Conservation (phyloP, 2,888 invertebrate species). For the Pachliopta kotzebuea region DNA sequence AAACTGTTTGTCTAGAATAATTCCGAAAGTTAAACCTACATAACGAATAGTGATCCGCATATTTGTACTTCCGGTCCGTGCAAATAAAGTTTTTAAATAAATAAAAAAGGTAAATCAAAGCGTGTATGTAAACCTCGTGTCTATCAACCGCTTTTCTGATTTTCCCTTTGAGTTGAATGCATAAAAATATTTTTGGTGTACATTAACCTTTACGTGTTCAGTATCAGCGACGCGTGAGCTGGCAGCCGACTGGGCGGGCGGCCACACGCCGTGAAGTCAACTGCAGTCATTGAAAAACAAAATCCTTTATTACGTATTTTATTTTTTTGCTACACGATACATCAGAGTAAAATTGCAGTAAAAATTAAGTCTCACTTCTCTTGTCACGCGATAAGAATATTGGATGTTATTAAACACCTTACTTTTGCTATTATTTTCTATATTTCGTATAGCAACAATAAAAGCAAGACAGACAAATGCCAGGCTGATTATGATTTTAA, state of each 20-base stretch:
- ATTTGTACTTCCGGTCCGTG: too few species aligned
- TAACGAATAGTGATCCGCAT: too few species aligned
- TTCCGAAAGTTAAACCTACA: too few species aligned
- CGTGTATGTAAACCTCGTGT: neutral
- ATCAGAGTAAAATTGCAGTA: neutral
- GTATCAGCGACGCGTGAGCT: conserved; percentile 33
- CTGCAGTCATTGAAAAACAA: conserved; percentile 8
- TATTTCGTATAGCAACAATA: too few species aligned
- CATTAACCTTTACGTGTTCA: conserved; percentile 18
- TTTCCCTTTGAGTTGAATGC: neutral
- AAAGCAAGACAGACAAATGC: too few species aligned
- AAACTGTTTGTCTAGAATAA: too few species aligned
- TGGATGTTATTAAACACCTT: too few species aligned
- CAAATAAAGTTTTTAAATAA: too few species aligned
- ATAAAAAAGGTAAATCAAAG: too few species aligned
- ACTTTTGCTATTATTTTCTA: too few species aligned
- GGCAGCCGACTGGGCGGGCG: conserved; percentile 32
- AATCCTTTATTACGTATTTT: neutral
- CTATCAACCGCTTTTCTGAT: neutral
- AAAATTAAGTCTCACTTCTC: neutral
- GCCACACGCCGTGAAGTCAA: conserved; percentile 36
- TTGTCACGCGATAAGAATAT: too few species aligned
- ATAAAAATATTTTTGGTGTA: conserved; percentile 14
- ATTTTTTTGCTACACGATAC: neutral
- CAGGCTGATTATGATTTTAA: too few species aligned